Conservation (phyloP, 1,140 invertebrate species). For the Aculops lycopersici region DNA sequence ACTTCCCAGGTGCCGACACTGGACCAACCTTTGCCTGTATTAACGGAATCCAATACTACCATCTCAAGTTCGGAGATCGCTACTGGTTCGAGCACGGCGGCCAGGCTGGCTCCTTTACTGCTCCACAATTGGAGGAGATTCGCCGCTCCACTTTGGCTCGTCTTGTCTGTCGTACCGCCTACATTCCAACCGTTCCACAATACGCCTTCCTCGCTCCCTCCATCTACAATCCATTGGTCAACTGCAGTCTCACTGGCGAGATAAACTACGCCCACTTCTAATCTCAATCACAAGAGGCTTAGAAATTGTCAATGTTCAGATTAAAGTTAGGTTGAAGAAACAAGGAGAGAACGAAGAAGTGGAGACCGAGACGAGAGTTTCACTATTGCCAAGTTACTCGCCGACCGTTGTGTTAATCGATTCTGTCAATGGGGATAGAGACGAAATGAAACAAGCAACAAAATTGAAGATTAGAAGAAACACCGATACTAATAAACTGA, state of each 20-base stretch:
- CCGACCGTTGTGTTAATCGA: too few relatives aligned
- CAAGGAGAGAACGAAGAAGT: too few relatives aligned
- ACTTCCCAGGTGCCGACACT: slow-evolving; percentile 12
- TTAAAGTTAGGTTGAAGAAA: too few relatives aligned
- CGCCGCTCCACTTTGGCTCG: background rate
- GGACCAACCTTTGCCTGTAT: slow-evolving; percentile 12
- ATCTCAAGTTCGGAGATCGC: slow-evolving; percentile 13
- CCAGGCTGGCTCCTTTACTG: slow-evolving; percentile 19
- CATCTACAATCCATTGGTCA: background rate
- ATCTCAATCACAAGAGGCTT: too few relatives aligned
- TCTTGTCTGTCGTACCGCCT: background rate
- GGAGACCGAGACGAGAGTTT: too few relatives aligned
- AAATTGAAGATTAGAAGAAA: too few relatives aligned
- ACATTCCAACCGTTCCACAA: background rate
- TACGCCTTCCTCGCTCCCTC: background rate
- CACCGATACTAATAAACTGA: too few relatives aligned
- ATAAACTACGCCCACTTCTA: background rate
- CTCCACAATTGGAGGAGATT: slow-evolving; percentile 3
- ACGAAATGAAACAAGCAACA: too few relatives aligned
- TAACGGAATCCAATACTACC: slow-evolving; percentile 12
- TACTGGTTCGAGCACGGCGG: slow-evolving; percentile 18
- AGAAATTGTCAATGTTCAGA: too few relatives aligned
- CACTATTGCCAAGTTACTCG: too few relatives aligned
- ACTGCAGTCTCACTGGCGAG: background rate
- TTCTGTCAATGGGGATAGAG: too few relatives aligned